Conservation (phyloP, 2,797 vertebrate species). For the Paratrypauchen microcephalus region DNA sequence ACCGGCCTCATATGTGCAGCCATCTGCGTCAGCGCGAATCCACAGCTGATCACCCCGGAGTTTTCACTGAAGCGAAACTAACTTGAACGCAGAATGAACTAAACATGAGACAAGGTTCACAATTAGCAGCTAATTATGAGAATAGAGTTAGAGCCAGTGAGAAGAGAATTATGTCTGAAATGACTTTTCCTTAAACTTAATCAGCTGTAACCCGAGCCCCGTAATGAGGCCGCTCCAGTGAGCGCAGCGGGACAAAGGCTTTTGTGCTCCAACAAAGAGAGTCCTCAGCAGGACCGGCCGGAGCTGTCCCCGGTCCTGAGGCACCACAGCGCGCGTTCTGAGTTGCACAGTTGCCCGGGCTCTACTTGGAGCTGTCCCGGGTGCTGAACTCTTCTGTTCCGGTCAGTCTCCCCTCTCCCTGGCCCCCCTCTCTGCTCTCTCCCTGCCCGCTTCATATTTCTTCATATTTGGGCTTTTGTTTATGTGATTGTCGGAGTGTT, state of each 20-base stretch:
- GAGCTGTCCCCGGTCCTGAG: conserved; percentile 76
- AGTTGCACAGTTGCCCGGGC: background rate
- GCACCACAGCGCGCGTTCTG: background rate
- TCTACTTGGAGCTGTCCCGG: conserved; percentile 58
- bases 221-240: background rate
- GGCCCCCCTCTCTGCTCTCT: conserved; percentile 17
- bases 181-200: background rate
- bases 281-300: no score
- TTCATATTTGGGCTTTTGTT: conserved; percentile 20
- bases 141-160: no score
- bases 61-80: background rate
- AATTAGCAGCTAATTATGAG: no score
- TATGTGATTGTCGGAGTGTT: background rate
- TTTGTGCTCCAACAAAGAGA: conserved; percentile 35
- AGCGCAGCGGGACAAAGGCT: conserved; percentile 28
- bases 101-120: no score
- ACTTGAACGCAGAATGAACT: background rate
- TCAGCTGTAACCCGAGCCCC: conserved; percentile 3
- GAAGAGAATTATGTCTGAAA: background rate
- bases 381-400: conserved; percentile 52
- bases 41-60: background rate
- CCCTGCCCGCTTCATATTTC: conserved; percentile 1
- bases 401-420: background rate
- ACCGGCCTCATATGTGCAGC: conserved; percentile 49
- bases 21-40: conserved; percentile 81